Percentiles rank a stretch among this genome's conserved stretches.
Conservation (phyloP, 2,797 vertebrate species). For the Sparidentex hasta region DNA sequence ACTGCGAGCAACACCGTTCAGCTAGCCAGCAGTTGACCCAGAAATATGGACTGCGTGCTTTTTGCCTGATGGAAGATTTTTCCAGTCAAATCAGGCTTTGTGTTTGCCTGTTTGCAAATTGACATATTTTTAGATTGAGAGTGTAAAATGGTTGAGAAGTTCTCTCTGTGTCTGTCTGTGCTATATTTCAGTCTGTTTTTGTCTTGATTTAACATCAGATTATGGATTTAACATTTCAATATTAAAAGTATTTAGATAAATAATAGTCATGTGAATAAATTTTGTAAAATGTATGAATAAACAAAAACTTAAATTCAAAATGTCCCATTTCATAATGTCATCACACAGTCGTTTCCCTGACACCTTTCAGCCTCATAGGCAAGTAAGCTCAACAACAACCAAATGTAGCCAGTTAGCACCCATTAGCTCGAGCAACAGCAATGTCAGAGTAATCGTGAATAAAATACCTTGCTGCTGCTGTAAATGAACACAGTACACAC, state of each 20-base stretch:
- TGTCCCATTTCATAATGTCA: too few species aligned
- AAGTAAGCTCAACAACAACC: too few species aligned
- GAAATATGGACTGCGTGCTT: neutral
- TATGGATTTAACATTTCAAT: neutral
- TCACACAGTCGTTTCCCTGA: too few species aligned
- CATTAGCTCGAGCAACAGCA: neutral
- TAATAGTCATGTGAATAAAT: too few species aligned
- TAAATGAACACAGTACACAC: too few species aligned
- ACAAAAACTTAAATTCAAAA: too few species aligned
- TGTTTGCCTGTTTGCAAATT: fast-evolving
- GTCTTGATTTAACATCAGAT: neutral
- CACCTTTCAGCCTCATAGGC: too few species aligned
- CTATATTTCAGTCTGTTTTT: neutral
- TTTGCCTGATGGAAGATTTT: neutral
- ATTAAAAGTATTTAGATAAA: too few species aligned
- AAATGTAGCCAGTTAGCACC: neutral
- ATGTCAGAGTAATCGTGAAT: too few species aligned
- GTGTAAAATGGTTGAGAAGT: neutral
- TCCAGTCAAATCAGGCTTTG: neutral
- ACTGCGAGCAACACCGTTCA: neutral
- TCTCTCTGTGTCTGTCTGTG: neutral
- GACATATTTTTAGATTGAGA: neutral
- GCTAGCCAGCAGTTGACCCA: conserved; percentile 1
- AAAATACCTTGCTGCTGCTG: too few species aligned
- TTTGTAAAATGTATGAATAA: too few species aligned